Evolutionary conservation across 2,797 vertebrate species (phyloP).

Genomic region (Nyctibius grandis): DNA sequence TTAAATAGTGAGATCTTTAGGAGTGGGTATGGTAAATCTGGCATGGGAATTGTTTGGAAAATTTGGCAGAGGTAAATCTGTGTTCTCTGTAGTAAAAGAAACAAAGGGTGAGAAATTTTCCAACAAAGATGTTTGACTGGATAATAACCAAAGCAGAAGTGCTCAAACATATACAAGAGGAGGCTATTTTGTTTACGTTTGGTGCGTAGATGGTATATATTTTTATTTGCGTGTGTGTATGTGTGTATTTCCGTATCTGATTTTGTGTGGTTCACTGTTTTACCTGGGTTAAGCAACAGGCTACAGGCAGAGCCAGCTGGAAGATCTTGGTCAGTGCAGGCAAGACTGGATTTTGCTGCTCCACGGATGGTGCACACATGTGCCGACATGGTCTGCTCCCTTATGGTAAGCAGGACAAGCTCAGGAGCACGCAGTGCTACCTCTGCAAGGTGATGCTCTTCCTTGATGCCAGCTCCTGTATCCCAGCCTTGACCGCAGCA

Average conservation of each 20-base stretch:
- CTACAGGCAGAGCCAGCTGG: neutral
- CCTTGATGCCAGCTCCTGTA: neutral
- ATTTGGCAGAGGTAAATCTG: neutral
- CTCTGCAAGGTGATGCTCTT: neutral
- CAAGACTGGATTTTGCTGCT: neutral
- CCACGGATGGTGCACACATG: rapidly evolving
- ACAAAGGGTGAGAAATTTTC: neutral
- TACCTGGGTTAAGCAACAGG: neutral
- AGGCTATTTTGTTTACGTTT: neutral
- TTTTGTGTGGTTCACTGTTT: neutral
- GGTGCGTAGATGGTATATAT: neutral
- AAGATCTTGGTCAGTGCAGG: neutral
- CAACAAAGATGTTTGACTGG: neutral
- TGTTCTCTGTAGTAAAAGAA: neutral
- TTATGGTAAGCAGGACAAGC: neutral
- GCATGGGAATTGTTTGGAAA: neutral
- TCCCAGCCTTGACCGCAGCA: neutral
- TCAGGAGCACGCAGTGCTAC: neutral
- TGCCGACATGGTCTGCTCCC: neutral
- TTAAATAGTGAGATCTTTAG: neutral
- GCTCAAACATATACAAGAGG: neutral
- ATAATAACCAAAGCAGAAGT: neutral
- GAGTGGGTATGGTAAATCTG: neutral
- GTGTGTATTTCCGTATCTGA: neutral
- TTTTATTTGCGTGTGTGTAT: neutral